Conservation (phyloP, 2,797 vertebrate genomes). For the Pterois miles region DNA sequence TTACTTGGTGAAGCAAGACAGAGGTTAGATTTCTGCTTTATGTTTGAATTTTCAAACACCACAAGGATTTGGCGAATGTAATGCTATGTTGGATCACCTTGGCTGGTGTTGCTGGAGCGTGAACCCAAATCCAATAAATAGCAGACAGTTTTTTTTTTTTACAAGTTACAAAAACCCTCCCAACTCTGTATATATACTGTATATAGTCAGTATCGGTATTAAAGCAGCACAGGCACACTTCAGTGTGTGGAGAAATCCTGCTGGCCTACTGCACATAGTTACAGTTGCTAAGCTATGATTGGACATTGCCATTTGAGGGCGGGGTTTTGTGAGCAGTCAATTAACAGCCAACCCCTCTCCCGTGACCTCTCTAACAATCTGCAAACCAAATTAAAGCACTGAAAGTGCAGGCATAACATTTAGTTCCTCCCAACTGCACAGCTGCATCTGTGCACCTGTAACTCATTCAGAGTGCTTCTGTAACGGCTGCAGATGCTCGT, state of each 20-base stretch:
- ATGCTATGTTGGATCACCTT: too few species aligned
- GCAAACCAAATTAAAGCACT: background rate
- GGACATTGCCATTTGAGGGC: background rate
- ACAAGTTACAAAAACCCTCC: too few species aligned
- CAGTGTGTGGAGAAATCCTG: background rate
- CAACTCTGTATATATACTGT: too few species aligned
- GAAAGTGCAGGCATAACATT: background rate
- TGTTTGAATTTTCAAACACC: too few species aligned
- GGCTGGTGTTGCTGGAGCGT: too few species aligned
- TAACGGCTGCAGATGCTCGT: background rate
- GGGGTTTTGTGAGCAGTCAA: background rate
- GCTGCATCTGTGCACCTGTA: constrained; percentile 12
- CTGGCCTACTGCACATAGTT: too few species aligned
- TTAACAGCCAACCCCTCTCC: background rate
- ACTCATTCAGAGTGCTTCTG: background rate
- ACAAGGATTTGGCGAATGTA: too few species aligned
- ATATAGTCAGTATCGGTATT: too few species aligned
- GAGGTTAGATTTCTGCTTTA: too few species aligned
- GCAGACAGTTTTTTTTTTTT: too few species aligned
- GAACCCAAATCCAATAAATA: too few species aligned
- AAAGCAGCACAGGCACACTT: background rate
- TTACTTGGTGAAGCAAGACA: too few species aligned
- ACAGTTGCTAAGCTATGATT: background rate
- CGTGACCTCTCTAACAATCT: background rate
- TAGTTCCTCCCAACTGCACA: background rate